phyloP scores from a whole-genome alignment of 2,888 invertebrate species.

The Rapana venosa region DNA sequence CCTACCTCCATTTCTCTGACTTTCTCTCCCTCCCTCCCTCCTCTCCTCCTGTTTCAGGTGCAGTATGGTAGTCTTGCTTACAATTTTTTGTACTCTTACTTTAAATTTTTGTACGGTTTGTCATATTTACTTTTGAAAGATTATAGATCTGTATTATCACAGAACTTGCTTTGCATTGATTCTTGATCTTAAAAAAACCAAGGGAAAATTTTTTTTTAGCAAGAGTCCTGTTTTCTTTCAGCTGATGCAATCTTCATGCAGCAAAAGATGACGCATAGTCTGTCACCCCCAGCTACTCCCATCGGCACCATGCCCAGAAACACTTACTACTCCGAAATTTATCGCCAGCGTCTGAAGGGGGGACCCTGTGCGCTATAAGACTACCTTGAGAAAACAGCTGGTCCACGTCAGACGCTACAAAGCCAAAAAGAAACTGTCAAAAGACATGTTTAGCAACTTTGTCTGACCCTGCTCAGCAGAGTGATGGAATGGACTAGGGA shows the following conservation, averaged over 20 bases:
- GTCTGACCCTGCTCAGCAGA: not conserved
- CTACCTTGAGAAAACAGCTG: conserved; percentile 8
- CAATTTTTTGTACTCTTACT: too few relatives aligned
- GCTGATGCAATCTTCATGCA: not conserved
- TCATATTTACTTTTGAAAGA: too few relatives aligned
- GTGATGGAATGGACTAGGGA: too few relatives aligned
- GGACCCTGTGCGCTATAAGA: conserved; percentile 29
- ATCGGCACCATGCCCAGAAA: conserved; percentile 5
- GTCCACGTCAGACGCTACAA: conserved; percentile 24
- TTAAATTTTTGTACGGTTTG: too few relatives aligned
- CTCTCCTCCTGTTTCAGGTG: not conserved
- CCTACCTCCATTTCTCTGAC: not conserved
- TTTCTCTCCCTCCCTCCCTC: not conserved
- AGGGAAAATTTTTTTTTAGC: not conserved
- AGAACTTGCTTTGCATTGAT: too few relatives aligned
- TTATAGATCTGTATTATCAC: too few relatives aligned
- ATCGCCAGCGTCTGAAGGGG: conserved; percentile 34
- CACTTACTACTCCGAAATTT: conserved; percentile 23
- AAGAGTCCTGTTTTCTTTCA: conserved; percentile 17
- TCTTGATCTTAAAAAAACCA: too few relatives aligned
- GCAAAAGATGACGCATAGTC: not conserved
- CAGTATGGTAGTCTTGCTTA: not conserved
- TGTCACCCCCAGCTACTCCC: not conserved
- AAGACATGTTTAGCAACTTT: not conserved
- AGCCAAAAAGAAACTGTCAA: conserved; percentile 10